A percentile compares a stretch with the other conserved stretches of the same genome.
These are phyloP conservation scores for Sardinella longiceps DNA, from an alignment of 2,797 vertebrate genomes.

Conservation along the genomic window DNA sequence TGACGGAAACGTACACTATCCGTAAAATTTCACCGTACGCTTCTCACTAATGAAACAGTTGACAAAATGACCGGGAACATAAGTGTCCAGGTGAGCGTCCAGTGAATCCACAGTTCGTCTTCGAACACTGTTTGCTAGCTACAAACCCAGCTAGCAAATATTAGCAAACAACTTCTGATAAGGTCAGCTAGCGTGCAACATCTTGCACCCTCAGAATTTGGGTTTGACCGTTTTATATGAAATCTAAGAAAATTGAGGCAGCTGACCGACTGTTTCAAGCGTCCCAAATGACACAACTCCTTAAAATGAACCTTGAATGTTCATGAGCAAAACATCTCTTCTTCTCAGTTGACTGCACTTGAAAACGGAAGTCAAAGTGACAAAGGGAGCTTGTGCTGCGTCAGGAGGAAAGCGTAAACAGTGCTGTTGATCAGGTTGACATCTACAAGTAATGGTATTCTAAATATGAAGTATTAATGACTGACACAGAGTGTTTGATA, in stretches of 20 bases:
- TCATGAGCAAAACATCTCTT: constrained; percentile 24
- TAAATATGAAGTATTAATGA: not conserved
- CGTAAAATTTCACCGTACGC: not conserved
- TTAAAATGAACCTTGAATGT: not conserved
- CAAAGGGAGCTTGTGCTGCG: constrained; percentile 73
- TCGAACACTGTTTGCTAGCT: not conserved
- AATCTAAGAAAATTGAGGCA: not conserved
- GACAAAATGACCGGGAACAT: not conserved
- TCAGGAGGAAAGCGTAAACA: constrained; percentile 50
- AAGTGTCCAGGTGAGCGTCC: not conserved
- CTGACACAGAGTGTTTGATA: too few relatives aligned
- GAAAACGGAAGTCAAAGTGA: constrained; percentile 74
- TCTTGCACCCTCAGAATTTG: not conserved
- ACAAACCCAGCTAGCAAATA: constrained; percentile 23
- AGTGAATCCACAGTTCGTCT: not conserved
- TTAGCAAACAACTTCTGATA: constrained; percentile 27
- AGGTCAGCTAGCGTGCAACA: constrained; percentile 26
- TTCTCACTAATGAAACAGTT: not conserved
- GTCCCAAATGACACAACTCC: not conserved
- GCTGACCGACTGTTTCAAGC: not conserved
- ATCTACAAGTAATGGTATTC: not conserved
- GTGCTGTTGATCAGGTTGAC: constrained; percentile 10
- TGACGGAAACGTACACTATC: not conserved
- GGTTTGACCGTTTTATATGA: not conserved
- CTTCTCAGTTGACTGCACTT: constrained; percentile 31